These are phyloP conservation scores for Serranus cabrilla DNA, from an alignment of 2,797 vertebrate genomes.

Conservation along the genomic window DNA sequence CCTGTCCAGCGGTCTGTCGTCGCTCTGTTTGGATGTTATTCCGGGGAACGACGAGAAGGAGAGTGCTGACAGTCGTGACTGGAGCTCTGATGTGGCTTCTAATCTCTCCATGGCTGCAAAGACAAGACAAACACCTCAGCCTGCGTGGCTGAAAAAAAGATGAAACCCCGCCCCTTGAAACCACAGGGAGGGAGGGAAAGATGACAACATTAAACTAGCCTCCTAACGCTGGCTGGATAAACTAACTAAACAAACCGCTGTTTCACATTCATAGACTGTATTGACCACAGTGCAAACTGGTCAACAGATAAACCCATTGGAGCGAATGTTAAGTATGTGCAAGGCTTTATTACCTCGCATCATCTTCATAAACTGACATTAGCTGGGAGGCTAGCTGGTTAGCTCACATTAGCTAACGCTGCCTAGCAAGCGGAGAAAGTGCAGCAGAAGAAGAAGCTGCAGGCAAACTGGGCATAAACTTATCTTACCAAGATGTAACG, in stretches of 20 bases:
- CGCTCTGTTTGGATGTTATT: constrained; percentile 82
- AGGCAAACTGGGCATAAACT: not conserved
- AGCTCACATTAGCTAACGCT: constrained; percentile 40
- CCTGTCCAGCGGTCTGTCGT: constrained; percentile 80
- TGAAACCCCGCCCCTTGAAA: constrained; percentile 68
- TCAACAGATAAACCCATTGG: accelerated
- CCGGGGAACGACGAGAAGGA: constrained; percentile 88
- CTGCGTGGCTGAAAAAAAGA: constrained; percentile 55
- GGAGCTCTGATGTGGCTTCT: constrained; percentile 83
- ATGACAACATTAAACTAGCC: constrained; percentile 27
- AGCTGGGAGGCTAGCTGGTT: constrained; percentile 47
- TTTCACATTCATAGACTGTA: not conserved
- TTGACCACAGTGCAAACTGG: not conserved
- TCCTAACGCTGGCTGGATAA: not conserved
- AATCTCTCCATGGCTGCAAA: constrained; percentile 83
- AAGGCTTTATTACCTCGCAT: not conserved
- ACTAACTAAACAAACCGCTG: constrained; percentile 21
- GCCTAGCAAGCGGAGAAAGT: constrained; percentile 20
- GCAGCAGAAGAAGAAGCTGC: not conserved
- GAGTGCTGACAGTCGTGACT: constrained; percentile 87
- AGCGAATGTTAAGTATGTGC: not conserved
- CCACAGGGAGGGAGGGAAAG: constrained; percentile 33
- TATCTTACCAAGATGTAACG: constrained; percentile 48
- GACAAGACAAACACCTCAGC: constrained; percentile 70
- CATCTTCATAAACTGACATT: constrained; percentile 12